Conservation (phyloP, 2,797 vertebrate species). For the Sylvilagus floridanus region DNA sequence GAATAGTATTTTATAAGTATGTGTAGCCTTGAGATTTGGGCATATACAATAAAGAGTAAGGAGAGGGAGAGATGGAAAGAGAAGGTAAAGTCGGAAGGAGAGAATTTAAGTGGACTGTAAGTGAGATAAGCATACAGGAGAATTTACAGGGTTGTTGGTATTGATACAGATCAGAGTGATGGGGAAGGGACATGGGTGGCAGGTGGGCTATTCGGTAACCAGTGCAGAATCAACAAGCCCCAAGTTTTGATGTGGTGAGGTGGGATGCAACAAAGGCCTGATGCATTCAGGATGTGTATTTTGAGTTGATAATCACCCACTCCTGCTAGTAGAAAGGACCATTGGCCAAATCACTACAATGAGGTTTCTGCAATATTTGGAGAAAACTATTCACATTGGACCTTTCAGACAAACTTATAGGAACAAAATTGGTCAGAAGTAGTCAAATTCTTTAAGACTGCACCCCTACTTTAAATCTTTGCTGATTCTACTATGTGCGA, state of each 20-base stretch:
- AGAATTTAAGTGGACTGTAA: constrained; percentile 10
- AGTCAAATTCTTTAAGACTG: neutral
- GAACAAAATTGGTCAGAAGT: constrained; percentile 19
- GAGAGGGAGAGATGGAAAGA: neutral
- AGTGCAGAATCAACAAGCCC: neutral
- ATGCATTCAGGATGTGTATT: neutral
- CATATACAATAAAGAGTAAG: neutral
- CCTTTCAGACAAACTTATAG: neutral
- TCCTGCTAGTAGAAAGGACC: neutral
- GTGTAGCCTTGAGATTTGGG: neutral
- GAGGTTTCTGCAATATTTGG: constrained; percentile 27
- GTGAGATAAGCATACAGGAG: neutral
- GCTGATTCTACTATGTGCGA: neutral
- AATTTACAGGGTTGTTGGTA: neutral
- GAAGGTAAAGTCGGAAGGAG: neutral
- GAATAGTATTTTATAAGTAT: neutral
- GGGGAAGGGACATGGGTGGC: neutral
- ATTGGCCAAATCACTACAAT: neutral
- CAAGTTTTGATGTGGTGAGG: neutral
- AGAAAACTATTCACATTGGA: neutral
- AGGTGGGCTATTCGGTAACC: neutral
- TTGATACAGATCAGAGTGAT: neutral
- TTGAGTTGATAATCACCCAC: neutral
- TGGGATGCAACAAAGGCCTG: neutral
- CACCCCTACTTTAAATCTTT: neutral